Evolutionary conservation across 2,888 invertebrate species (phyloP), one percentile per base, ranked within the genome.

Genomic region (Agriopis marginaria): DNA sequence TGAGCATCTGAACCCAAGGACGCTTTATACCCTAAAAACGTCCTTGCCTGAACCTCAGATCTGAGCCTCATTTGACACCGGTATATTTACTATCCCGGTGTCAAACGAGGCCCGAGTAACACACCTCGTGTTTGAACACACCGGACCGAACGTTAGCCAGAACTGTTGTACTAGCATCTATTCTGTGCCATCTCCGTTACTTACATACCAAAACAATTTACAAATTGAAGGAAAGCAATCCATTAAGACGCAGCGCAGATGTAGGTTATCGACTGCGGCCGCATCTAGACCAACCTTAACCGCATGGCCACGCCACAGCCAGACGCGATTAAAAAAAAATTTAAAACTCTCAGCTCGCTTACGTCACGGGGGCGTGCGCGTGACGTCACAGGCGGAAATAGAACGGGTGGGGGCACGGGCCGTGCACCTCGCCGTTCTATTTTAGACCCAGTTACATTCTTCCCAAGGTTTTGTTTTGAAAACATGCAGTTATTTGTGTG

Each of bases 341-440:
- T 80, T 74, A 82, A 82, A 85, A 79, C 79, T 83, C 80, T 77
- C 78, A 81, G 77, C 75, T 73, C 70, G 82, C 80, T 82, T 86
- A 80, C 87, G 87, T 87, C 87, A 87, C 84, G 81, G 82, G 80
- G 85, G 82, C 78, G 82, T 82, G 81, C 76, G 77, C 73, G 79
- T 86, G 87, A 88, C 87, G 87, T 87, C 87, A 87, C 80, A 62
- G 70, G 72, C 83, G 85, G 87, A 88, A 87, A 83, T 87, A 85
- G 87, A 86, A 80, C 86, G 82, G 66, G 73, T 32, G 73, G 76
- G 69, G 75, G 75, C 73, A 65, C 75, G 75, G 74, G 74, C 68
- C 75, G 68, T 65, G 65, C 69, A 59, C 66, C 68, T 17, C 55
- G 56, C 69, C 72, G 71, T 70, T 59, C 77, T 73, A 76, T 76